Evolutionary conservation across 1,140 invertebrate genomes (phyloP).

Genomic region (Heliconius eleuchia): DNA sequence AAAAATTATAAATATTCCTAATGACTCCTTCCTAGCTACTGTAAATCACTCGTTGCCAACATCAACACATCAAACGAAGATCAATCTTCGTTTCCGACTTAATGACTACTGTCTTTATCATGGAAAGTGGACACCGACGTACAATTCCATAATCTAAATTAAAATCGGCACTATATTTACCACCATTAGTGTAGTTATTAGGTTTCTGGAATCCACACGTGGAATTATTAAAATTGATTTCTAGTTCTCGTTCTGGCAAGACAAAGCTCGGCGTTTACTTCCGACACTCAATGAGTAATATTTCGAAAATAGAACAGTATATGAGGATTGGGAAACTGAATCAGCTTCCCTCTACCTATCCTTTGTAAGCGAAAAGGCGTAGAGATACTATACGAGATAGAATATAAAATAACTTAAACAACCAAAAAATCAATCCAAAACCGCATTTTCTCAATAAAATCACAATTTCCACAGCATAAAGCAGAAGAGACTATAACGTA

Average conservation of each 20-base stretch:
- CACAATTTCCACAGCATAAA: slow-evolving; percentile 8
- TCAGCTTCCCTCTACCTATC: no score
- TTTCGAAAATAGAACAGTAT: neutral
- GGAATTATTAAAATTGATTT: neutral
- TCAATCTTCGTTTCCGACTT: slow-evolving; percentile 5
- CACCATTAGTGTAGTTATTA: no score
- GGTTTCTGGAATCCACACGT: no score
- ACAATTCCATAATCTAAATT: slow-evolving; percentile 49
- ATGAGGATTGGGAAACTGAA: neutral
- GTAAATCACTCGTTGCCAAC: neutral
- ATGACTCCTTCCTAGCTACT: neutral
- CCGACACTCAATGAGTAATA: neutral
- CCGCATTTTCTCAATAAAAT: neutral
- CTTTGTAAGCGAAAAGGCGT: no score
- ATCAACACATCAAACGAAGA: neutral
- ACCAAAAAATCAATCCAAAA: neutral
- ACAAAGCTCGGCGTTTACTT: neutral
- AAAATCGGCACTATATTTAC: slow-evolving; percentile 37
- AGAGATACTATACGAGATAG: no score
- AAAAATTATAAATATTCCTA: neutral
- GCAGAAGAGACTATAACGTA: slow-evolving; percentile 49
- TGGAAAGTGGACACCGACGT: slow-evolving; percentile 19
- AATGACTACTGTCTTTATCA: neutral
- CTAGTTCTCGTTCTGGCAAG: neutral
- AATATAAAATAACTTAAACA: neutral